Base-by-base conservation (phyloP, 2,797 vertebrate species). In the Rachycentron canadum region DNA sequence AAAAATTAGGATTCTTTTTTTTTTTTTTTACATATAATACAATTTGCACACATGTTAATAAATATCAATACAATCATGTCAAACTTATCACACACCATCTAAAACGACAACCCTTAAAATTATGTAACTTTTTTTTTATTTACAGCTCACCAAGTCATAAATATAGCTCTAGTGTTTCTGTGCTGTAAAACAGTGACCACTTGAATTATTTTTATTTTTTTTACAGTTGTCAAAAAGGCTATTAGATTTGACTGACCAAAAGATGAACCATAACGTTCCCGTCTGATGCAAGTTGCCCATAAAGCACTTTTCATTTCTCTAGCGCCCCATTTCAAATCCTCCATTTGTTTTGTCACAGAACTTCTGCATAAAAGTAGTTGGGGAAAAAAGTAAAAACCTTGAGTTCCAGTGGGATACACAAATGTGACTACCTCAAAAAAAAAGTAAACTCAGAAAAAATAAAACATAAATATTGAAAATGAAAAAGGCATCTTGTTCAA, bases 41-140 rank as follows among this genome's bases (percentile, higher is more conserved):
- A 95, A 84, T 93, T 93, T 91, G 85, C 93, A 95, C 94, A 95
- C 91, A 75, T 85, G 93, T 96, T 95, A 96, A 96, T 96, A 96
- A 96, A 96, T 96, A 96, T 94, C 91, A 94, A 92, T 93, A 93
- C 92, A 95, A 94, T 94, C 92, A 88, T 91, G 89, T 93, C 93
- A 94, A 94, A 94, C 89, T 82, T 86, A 88, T 89, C 92, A 90
- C 93, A 88, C 90, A 84, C 86, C 79, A 85, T 63, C 92, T 94
- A 92, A 91, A 92, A 94, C 86, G 85, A 89, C 89, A 90, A 91
- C 75, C 82, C 70, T 87, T 90, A 85, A 89, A 93, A 88, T 89
- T 45, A 79, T 91, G 86, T 86, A 90, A 89, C 81, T 81, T 86
- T 80, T 76, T 82, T 70, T 67, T 71, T 89, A 90, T 91, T 93